A percentile compares a stretch with the other conserved stretches of the same genome.
Conservation (phyloP, 2,797 vertebrate genomes). For the Numenius phaeopus region DNA sequence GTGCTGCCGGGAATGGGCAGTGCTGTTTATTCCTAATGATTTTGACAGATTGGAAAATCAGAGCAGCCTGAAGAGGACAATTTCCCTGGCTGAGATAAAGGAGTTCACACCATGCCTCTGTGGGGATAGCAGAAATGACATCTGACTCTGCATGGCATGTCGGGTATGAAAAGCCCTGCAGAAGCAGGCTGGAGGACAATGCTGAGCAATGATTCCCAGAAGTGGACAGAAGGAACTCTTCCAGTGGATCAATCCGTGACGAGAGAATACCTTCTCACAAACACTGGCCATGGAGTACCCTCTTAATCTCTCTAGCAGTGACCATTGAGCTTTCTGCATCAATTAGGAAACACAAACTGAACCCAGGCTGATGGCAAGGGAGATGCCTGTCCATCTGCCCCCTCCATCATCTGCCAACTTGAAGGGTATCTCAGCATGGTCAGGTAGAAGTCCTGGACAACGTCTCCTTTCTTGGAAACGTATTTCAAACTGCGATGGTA, state of each 20-base stretch:
- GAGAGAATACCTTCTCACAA: conserved; percentile 29
- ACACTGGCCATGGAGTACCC: not conserved
- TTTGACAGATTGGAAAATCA: not conserved
- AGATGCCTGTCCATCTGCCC: accelerated
- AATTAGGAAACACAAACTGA: conserved; percentile 26
- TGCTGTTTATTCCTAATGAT: not conserved
- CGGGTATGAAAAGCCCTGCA: not conserved
- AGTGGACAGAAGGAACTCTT: not conserved
- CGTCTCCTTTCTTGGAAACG: not conserved
- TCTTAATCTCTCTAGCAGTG: conserved; percentile 29
- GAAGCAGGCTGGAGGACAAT: not conserved
- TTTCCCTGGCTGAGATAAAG: not conserved
- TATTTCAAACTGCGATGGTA: not conserved
- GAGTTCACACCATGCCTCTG: not conserved
- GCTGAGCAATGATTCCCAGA: conserved; percentile 13
- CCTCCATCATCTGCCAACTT: not conserved
- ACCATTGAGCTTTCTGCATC: conserved; percentile 42
- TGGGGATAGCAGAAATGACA: not conserved
- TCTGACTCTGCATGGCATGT: not conserved
- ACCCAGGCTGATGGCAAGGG: not conserved
- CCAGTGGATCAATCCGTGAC: conserved; percentile 20
- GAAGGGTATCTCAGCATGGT: not conserved
- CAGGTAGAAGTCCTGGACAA: not conserved
- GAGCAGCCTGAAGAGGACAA: not conserved
- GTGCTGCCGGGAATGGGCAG: not conserved